Evolutionary conservation across 2,888 invertebrate species (phyloP), one percentile per base, ranked within the genome.

Genomic region (Acronicta psi): DNA sequence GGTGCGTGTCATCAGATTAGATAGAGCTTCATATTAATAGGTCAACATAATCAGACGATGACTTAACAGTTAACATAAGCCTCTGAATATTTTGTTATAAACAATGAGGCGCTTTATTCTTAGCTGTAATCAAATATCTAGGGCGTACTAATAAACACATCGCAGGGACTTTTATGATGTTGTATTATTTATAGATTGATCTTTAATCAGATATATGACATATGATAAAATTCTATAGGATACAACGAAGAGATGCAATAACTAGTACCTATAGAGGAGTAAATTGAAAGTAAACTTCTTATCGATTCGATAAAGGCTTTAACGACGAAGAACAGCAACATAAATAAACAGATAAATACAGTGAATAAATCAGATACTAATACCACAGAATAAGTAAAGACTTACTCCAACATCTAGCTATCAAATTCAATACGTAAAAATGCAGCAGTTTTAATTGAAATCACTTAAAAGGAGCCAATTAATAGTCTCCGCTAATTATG

Each of bases 1-100:
- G 45, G 10, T 58, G 58, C 58, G 17, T 69, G 63, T 62, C 68
- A 69, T 66, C 58, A 47, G 65, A 76, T 75, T 63, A 72, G 70
- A 66, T 74, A 60, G 50, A 69, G 46, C 31, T 52, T 46, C 40
- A 46, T 54, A 68, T 54, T 34, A 57, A 54, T 65, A 51, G 50
- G 47, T 53, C 42, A 46, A 67, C 44, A 59, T 52, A 57, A 55
- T 55, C 57, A 56, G 53, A 36, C 49, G 31, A 55, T 49, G 50
- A 61, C 47, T 53, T 42, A 45, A n/a, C 51, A 38, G 31, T 31
- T 31, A 13, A 10, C 14, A 31, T 13, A 14, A 42, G 52, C 8
- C 17, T 34, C 40, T 42, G 13, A 46, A 53, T 25, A 50, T 54
- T 53, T 57, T 43, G 38, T 50, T 29, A 42, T 37, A 13, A 31